These are phyloP conservation scores for Himalopsyche phryganea DNA, from an alignment of 1,140 invertebrate genomes.

Conservation along the genomic window DNA sequence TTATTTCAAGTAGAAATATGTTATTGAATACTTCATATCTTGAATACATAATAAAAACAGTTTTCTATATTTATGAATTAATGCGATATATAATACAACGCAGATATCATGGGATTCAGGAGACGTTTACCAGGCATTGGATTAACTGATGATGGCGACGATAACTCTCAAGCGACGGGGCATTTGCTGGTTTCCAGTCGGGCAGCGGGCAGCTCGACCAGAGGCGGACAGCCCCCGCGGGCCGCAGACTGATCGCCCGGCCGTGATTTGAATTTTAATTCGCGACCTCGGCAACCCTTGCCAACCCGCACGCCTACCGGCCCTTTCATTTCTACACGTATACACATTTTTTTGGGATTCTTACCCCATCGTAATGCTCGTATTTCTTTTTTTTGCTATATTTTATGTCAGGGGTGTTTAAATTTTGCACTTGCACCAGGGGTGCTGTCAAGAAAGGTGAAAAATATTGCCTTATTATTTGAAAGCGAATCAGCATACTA, in stretches of 20 bases:
- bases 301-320: conserved; percentile 14
- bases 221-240: conserved; percentile 7
- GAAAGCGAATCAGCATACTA: no score
- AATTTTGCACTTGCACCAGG: no score
- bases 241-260: conserved; percentile 28
- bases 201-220: conserved; percentile 11
- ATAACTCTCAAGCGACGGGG: no score
- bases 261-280: conserved; percentile 32
- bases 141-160: no score
- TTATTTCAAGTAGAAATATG: no score
- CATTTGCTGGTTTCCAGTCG: background rate
- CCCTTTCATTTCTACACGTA: conserved; percentile 26
- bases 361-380: conserved; percentile 6
- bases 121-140: no score
- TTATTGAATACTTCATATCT: no score
- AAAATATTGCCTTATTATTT: background rate
- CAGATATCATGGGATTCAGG: no score
- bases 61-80: no score
- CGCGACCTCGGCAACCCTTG: conserved; percentile 3
- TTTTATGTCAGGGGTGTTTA: no score
- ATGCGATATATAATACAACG: no score
- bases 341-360: conserved; percentile 16
- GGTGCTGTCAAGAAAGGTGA: background rate
- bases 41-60: no score
- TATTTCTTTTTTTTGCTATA: conserved; percentile 16